Percentiles rank a stretch among this genome's conserved stretches.
phyloP scores from a whole-genome alignment of 2,888 invertebrate species.

The Druceiella hillmani region DNA sequence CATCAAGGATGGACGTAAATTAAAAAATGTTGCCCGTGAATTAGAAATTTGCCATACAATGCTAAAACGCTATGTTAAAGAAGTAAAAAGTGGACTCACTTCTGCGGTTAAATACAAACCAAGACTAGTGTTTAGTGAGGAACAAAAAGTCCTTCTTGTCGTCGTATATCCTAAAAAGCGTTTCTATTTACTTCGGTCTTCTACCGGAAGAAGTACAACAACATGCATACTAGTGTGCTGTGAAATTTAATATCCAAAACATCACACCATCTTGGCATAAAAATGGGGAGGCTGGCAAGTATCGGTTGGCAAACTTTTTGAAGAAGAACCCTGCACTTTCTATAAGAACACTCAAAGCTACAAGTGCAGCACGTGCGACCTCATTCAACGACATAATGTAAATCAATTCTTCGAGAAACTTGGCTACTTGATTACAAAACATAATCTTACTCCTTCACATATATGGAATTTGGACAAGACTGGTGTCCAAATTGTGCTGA shows the following conservation, averaged over 20 bases:
- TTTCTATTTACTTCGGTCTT: constrained; percentile 16
- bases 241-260: constrained; percentile 13
- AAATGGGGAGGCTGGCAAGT: constrained; percentile 14
- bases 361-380: constrained; percentile 21
- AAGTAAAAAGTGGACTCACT: too few relatives aligned
- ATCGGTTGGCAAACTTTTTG: constrained; percentile 21
- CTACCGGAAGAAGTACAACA: constrained; percentile 17
- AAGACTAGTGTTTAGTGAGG: too few relatives aligned
- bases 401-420: constrained; percentile 20
- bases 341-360: constrained; percentile 24
- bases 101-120: too few relatives aligned
- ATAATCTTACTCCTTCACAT: too few relatives aligned
- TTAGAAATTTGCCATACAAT: too few relatives aligned
- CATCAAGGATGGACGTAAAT: too few relatives aligned
- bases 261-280: constrained; percentile 16
- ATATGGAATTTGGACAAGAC: too few relatives aligned
- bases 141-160: constrained; percentile 9
- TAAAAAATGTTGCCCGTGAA: too few relatives aligned
- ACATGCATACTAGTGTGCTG: constrained; percentile 16
- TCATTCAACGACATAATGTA: constrained; percentile 20
- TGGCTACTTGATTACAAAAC: constrained; percentile 13
- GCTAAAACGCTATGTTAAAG: too few relatives aligned
- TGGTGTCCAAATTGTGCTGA: too few relatives aligned
- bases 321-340: too few relatives aligned
- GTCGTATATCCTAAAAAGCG: constrained; percentile 10